phyloP scores from a whole-genome alignment of 2,888 invertebrate genomes.

The Slavum lentiscoides region DNA sequence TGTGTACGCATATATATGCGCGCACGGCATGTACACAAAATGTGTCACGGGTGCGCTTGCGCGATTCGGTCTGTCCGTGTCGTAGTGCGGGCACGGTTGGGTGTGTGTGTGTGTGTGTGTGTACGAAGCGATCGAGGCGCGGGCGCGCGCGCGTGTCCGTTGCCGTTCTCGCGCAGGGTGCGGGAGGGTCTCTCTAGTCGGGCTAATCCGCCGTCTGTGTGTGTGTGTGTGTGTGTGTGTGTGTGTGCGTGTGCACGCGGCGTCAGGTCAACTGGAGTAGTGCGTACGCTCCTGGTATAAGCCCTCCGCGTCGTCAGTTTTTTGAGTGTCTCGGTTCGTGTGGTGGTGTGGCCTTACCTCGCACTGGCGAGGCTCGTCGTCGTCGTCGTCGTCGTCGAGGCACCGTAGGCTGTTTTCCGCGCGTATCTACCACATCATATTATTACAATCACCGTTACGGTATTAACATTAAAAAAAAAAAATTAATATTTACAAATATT shows the following conservation, averaged over 20 bases:
- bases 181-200: slow-evolving; percentile 41
- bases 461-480: too few relatives aligned
- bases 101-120: background rate
- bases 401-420: too few relatives aligned
- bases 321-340: slow-evolving; percentile 44
- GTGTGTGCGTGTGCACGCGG: slow-evolving; percentile 46
- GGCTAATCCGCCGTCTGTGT: slow-evolving; percentile 33
- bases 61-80: background rate
- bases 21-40: background rate
- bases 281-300: slow-evolving; percentile 46
- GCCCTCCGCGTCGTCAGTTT: slow-evolving; percentile 47
- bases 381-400: background rate
- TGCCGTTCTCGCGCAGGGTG: slow-evolving; percentile 32
- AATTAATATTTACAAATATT: too few relatives aligned
- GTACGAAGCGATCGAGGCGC: background rate
- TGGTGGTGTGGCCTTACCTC: slow-evolving; percentile 31
- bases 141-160: slow-evolving; percentile 36
- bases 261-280: slow-evolving; percentile 53
- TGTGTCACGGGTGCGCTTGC: slow-evolving; percentile 17
- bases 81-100: background rate
- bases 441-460: background rate
- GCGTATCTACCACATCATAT: too few relatives aligned
- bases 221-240: slow-evolving; percentile 44
- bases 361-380: slow-evolving; percentile 40
- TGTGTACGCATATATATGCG: background rate